Evolutionary conservation across 2,113 vertebrate species (phyloP), one percentile per base, ranked within the genome.

Genomic region (Plotosus lineatus): DNA sequence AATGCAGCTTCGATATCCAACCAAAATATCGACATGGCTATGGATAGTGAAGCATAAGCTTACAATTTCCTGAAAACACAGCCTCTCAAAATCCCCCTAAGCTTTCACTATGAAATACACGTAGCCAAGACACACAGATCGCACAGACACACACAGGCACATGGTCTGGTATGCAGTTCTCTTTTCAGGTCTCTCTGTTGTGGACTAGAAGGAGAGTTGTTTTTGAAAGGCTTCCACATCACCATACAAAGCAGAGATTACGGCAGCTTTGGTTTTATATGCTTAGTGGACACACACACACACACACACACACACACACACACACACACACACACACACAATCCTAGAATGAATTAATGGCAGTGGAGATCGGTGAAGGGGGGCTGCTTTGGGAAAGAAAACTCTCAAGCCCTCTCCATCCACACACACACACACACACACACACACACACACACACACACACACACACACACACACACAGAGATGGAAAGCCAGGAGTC

Each of bases 31-130:
- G 15, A 68, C 79, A 78, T 26, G 19, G 44, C 55, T 63, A 28
- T 8, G 19, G n/a, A 75, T 44, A 82, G 71, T 51, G 44, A 61
- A 83, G 50, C 60, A 55, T 78, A 82, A 82, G 81, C 79, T n/a
- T 75, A 85, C 83, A 82, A 78, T 85, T 78, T 82, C 83, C 83
- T 81, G 50, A 83, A 83, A 83, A 77, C 81, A 74, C 66, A 31
- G 63, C 77, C 74, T 80, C 58, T 36, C 72, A 58, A 73, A 83
- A 83, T 80, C 78, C 78, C 69, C 66, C 51, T 75, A 85, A 72
- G 80, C 76, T 84, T 75, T 66, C 23, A 83, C 69, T 75, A 74
- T 79, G 80, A 77, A 83, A 65, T 82, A 53, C 63, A 55, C 61
- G 53, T 68, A 44, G 51, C 55, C 63, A 69, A 68, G 31, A 68